Conservation (phyloP, 1,140 invertebrate genomes). For the Drosophila kikkawai region DNA sequence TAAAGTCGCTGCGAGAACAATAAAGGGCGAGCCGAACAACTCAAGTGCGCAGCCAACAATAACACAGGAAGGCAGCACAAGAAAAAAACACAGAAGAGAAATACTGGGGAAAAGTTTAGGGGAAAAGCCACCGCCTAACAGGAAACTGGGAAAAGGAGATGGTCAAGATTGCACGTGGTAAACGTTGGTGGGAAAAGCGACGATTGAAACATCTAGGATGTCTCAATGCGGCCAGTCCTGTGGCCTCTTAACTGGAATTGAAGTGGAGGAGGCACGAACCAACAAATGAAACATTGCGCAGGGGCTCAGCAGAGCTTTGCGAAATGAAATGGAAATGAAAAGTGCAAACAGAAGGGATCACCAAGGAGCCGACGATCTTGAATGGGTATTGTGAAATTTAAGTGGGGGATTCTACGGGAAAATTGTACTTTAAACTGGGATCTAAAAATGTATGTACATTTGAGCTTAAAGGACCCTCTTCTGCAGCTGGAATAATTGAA, state of each 20-base stretch:
- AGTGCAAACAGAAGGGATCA: conserved; percentile 13
- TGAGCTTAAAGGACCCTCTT: background rate
- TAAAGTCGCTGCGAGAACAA: conserved; percentile 36
- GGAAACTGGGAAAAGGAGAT: conserved; percentile 48
- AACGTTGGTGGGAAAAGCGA: conserved; percentile 25
- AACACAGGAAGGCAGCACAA: conserved; percentile 27
- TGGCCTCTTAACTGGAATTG: conserved; percentile 35
- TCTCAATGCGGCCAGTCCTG: conserved; percentile 26
- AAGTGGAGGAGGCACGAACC: conserved; percentile 15
- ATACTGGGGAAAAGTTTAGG: conserved; percentile 24
- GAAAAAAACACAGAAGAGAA: background rate
- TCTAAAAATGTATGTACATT: background rate
- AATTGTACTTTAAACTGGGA: background rate
- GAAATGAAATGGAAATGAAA: conserved; percentile 45
- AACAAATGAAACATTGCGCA: conserved; percentile 18
- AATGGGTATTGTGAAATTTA: background rate
- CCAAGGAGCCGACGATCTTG: background rate
- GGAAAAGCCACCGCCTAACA: conserved; percentile 34
- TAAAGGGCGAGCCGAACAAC: conserved; percentile 58
- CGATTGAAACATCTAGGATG: conserved; percentile 32
- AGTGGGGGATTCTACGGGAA: background rate
- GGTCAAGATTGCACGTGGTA: conserved; percentile 59
- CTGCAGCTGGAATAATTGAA: conserved; percentile 23
- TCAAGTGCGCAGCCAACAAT: conserved; percentile 62
- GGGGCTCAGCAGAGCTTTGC: conserved; percentile 38